Evolutionary conservation across 1,140 invertebrate genomes (phyloP).

Genomic region (Drosophila funebris): DNA sequence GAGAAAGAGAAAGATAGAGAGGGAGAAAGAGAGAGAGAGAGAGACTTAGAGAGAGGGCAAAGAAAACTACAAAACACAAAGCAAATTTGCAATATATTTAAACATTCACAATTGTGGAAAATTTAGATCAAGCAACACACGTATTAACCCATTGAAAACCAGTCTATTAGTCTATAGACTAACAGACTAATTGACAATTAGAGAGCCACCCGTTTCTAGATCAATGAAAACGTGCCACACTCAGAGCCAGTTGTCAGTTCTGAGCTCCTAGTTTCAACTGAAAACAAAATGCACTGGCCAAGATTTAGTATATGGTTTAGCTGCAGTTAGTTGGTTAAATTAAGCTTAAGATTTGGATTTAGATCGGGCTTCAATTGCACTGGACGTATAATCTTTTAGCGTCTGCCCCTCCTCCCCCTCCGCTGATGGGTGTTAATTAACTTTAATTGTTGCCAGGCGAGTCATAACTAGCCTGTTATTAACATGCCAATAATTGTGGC

Average conservation of each 20-base stretch:
- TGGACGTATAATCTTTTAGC: background rate
- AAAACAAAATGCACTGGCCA: background rate
- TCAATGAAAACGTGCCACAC: conserved; percentile 47
- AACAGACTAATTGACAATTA: conserved; percentile 18
- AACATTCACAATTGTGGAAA: conserved; percentile 39
- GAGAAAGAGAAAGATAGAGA: background rate
- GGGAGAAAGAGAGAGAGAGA: background rate
- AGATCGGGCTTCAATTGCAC: background rate
- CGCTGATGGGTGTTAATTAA: conserved; percentile 65
- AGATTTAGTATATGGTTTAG: conserved; percentile 1
- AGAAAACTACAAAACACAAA: background rate
- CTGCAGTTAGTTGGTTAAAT: conserved; percentile 12
- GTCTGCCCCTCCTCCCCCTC: background rate
- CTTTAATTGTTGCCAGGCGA: conserved; percentile 75
- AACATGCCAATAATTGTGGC: conserved; percentile 70
- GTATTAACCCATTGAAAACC: conserved; percentile 50
- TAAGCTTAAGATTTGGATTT: conserved; percentile 15
- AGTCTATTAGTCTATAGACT: conserved; percentile 20
- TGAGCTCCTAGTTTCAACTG: conserved; percentile 9
- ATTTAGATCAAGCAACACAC: conserved; percentile 21
- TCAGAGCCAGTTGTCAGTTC: conserved; percentile 26
- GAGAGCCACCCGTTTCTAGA: conserved; percentile 39
- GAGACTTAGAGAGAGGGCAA: conserved; percentile 1
- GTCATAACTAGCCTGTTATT: conserved; percentile 73
- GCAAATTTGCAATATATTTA: too few species aligned